A percentile compares a stretch with the other conserved stretches of the same genome.
phyloP scores from a whole-genome alignment of 2,888 invertebrate genomes.

The Pheosia tremula region DNA sequence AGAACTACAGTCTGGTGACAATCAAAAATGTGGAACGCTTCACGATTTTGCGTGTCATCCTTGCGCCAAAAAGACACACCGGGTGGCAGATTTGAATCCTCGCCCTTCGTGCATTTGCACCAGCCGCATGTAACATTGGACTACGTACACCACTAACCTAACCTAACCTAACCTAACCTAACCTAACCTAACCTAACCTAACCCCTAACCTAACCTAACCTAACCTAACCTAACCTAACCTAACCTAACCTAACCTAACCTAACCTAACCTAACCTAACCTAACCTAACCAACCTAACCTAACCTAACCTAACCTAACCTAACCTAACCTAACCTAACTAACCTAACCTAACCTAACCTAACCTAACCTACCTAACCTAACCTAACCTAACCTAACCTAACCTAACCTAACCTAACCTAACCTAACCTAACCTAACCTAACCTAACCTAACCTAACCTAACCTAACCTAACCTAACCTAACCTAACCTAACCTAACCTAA shows the following conservation, averaged over 20 bases:
- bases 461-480: background rate
- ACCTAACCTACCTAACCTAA: background rate
- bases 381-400: background rate
- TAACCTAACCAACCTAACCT: slow-evolving; percentile 1
- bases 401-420: background rate
- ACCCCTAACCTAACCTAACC: slow-evolving; percentile 10
- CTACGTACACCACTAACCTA: too few relatives aligned
- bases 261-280: slow-evolving; percentile 11
- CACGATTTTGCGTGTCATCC: too few relatives aligned
- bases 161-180: slow-evolving; percentile 12
- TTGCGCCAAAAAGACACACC: too few relatives aligned
- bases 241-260: slow-evolving; percentile 10
- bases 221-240: slow-evolving; percentile 10
- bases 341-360: slow-evolving; percentile 12
- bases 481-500: slow-evolving; percentile 2
- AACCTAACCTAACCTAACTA: slow-evolving; percentile 9
- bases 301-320: slow-evolving; percentile 11
- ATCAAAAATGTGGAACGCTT: too few relatives aligned
- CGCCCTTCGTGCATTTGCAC: too few relatives aligned
- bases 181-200: slow-evolving; percentile 9
- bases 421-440: slow-evolving; percentile 2
- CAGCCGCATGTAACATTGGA: too few relatives aligned
- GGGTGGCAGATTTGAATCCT: too few relatives aligned
- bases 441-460: slow-evolving; percentile 3
- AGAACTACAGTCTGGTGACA: too few relatives aligned